A percentile compares a stretch with the other conserved stretches of the same genome.
Conservation (phyloP, 2,888 invertebrate species). For the Lasioglossum marginatum region DNA sequence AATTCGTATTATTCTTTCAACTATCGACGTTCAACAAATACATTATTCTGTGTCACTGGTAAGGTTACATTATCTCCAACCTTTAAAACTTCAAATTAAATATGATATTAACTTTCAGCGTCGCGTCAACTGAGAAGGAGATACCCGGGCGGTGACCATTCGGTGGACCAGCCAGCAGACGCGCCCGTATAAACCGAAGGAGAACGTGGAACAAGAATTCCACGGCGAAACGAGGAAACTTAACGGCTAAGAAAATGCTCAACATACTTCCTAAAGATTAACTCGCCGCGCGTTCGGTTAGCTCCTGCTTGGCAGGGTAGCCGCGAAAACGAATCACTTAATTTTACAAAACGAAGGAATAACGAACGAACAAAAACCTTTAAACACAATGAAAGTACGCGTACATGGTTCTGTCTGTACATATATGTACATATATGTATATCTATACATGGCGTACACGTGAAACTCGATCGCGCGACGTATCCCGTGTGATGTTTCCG, state of each 20-base stretch:
- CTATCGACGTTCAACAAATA: neutral
- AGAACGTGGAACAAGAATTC: constrained; percentile 9
- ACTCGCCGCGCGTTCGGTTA: constrained; percentile 29
- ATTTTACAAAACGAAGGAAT: neutral
- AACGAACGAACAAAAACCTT: constrained; percentile 3
- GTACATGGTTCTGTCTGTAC: constrained; percentile 7
- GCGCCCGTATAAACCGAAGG: neutral
- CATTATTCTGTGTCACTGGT: neutral
- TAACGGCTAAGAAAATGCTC: constrained; percentile 64
- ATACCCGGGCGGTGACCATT: neutral
- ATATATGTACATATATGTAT: constrained; percentile 1
- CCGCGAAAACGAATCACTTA: constrained; percentile 34
- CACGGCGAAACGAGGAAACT: constrained; percentile 58
- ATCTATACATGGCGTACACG: neutral
- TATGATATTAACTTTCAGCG: neutral
- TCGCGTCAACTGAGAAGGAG: neutral
- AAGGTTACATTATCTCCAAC: neutral
- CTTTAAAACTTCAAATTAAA: neutral
- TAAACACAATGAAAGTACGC: constrained; percentile 9
- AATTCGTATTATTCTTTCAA: neutral
- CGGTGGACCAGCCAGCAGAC: neutral
- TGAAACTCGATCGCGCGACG: constrained; percentile 34
- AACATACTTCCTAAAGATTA: constrained; percentile 63
- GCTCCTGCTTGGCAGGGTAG: constrained; percentile 72
- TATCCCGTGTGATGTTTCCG: constrained; percentile 45